Evolutionary conservation across 2,888 invertebrate genomes (phyloP).

Genomic region (Thecocarcelia acutangulata): DNA sequence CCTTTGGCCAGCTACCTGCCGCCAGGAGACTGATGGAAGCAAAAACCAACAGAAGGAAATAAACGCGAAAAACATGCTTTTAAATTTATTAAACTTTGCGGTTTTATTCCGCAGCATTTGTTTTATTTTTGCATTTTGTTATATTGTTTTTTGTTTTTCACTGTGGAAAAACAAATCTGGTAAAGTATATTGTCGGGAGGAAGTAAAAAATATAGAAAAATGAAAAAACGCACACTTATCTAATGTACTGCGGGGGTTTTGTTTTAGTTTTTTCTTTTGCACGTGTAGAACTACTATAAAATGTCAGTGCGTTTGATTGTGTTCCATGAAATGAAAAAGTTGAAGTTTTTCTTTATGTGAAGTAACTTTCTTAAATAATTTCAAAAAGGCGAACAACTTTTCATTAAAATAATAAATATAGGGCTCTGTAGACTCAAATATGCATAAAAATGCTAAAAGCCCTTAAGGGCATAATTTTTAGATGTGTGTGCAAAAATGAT

Average conservation of each 20-base stretch:
- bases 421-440: too few relatives aligned
- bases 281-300: not conserved
- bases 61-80: constrained; percentile 52
- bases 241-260: constrained; percentile 21
- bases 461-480: too few relatives aligned
- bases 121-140: not conserved
- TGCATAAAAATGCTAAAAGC: too few relatives aligned
- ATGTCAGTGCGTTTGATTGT: not conserved
- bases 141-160: too few relatives aligned
- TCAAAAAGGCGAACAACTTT: too few relatives aligned
- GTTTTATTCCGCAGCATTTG: constrained; percentile 9
- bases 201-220: not conserved
- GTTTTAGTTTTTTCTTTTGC: not conserved
- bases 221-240: not conserved
- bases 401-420: too few relatives aligned
- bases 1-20: constrained; percentile 12
- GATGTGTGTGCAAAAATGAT: too few relatives aligned
- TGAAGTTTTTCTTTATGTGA: too few relatives aligned
- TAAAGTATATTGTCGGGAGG: constrained; percentile 15
- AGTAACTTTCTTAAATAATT: too few relatives aligned
- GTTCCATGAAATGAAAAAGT: not conserved
- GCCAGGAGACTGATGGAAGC: not conserved
- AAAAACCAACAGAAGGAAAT: constrained; percentile 23
- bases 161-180: constrained; percentile 25
- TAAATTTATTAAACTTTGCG: constrained; percentile 62